Percentiles rank a stretch among this genome's conserved stretches.
phyloP scores from a whole-genome alignment of 1,140 invertebrate species.

The Drosophila equinoxialis region DNA sequence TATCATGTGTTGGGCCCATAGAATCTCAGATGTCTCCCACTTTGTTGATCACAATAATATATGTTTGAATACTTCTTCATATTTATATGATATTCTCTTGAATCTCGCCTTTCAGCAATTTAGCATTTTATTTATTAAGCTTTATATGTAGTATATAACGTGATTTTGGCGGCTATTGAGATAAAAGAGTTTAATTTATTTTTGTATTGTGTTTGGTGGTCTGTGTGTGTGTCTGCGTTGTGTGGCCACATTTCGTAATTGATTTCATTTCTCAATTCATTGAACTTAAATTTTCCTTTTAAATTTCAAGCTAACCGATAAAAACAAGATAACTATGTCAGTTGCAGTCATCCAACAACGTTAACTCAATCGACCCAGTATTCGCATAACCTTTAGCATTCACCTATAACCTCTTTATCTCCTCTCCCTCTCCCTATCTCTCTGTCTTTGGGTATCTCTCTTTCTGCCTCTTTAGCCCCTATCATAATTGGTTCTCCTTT shows the following conservation, averaged over 20 bases:
- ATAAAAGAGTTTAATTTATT: not conserved
- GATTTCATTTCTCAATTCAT: conserved; percentile 15
- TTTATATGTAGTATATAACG: no score
- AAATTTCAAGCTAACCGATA: conserved; percentile 15
- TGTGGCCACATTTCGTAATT: not conserved
- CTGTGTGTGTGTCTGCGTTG: not conserved
- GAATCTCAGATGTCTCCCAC: no score
- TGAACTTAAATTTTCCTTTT: conserved; percentile 9
- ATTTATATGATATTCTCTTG: no score
- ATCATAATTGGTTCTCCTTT: conserved; percentile 67
- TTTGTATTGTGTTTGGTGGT: not conserved
- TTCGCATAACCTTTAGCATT: conserved; percentile 56
- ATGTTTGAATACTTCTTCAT: no score
- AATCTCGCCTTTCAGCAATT: no score
- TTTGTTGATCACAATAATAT: no score
- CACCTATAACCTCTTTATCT: conserved; percentile 35
- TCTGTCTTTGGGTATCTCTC: not conserved
- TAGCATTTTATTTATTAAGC: no score
- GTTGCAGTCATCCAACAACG: conserved; percentile 37
- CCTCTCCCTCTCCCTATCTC: conserved; percentile 1
- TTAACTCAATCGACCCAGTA: conserved; percentile 52
- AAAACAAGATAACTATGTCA: conserved; percentile 47
- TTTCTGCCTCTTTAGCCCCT: conserved; percentile 16
- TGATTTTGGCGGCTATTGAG: no score
- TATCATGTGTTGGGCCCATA: no score